phyloP scores from a whole-genome alignment of 2,797 vertebrate species.

The Enteromius fasciolatus region DNA sequence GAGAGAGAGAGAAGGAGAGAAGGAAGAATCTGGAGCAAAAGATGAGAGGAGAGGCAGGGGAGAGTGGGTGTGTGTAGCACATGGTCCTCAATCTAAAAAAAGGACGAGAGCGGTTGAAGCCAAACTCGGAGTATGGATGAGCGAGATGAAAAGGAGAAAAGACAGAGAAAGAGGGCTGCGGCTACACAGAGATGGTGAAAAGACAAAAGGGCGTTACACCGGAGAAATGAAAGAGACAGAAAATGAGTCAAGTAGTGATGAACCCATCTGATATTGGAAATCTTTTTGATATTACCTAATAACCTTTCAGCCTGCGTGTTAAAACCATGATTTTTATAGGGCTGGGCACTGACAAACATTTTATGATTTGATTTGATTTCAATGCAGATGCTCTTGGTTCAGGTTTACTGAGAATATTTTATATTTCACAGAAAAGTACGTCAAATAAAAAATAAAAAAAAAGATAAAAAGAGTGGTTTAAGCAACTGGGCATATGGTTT shows the following conservation, averaged over 20 bases:
- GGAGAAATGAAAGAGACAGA: neutral
- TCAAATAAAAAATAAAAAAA: neutral
- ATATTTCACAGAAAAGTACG: neutral
- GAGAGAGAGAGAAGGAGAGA: slow-evolving; percentile 34
- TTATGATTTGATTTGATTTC: neutral
- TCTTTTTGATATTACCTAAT: neutral
- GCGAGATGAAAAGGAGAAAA: slow-evolving; percentile 74
- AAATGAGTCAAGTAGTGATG: neutral
- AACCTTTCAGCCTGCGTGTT: neutral
- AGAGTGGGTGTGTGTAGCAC: slow-evolving; percentile 85
- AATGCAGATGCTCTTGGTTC: neutral
- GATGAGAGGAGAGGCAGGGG: slow-evolving; percentile 56
- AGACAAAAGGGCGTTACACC: neutral
- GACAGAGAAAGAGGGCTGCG: neutral
- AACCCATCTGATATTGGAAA: neutral
- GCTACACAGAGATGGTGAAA: neutral
- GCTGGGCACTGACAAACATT: neutral
- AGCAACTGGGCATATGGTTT: neutral
- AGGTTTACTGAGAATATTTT: neutral
- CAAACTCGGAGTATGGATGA: slow-evolving; percentile 85
- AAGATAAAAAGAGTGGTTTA: neutral
- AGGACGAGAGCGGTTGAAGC: slow-evolving; percentile 75
- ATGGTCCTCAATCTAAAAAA: slow-evolving; percentile 83
- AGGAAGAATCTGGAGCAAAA: slow-evolving; percentile 30
- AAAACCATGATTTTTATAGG: neutral